Base-by-base conservation (phyloP, 2,113 vertebrate species). In the Corapipo altera region DNA sequence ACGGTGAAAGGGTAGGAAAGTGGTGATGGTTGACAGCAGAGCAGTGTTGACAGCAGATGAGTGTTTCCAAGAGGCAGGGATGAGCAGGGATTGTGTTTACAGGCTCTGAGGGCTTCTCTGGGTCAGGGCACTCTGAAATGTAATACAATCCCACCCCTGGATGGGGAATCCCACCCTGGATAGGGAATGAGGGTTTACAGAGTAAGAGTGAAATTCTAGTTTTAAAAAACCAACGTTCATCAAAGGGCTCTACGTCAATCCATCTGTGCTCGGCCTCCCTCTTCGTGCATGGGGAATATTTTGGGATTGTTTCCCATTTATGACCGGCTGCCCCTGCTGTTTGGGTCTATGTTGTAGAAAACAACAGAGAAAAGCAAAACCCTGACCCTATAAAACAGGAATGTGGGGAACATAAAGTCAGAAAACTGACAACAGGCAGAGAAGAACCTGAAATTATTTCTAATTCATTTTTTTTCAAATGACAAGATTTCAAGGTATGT, bases 331-430 rank as follows among this genome's bases (percentile, higher is more conserved):
- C 5, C 27, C 30, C 30, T 70, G 33, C 39, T 51, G 13, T 44
- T 73, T 66, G 69, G n/a, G 46, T 46, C 20, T 4, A 1, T 6
- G 4, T 0, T 58, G 15, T 18, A 55, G 51, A 57, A 80, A 94
- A 85, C 5, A 88, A 35, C 23, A 67, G 61, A 46, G 35, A 88
- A 51, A 48, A 92, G 51, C 32, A 77, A 81, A 49, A 1, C 3
- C 11, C 37, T 0, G 0, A 59, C 27, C 58, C 21, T 54, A 2
- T 32, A 49, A 77, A 81, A 21, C 0, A 64, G 69, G 22, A 67
- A 39, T 16, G 19, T 14, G 17, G 28, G 37, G 17, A 49, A 4
- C 23, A 5, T 59, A 30, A 61, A 88, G 18, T 48, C 46, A 94
- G 59, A 83, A 83, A 85, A 64, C 12, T 35, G 12, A 69, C 41